Evolutionary conservation across 2,888 invertebrate species (phyloP).

Genomic region (Pachliopta kotzebuea): DNA sequence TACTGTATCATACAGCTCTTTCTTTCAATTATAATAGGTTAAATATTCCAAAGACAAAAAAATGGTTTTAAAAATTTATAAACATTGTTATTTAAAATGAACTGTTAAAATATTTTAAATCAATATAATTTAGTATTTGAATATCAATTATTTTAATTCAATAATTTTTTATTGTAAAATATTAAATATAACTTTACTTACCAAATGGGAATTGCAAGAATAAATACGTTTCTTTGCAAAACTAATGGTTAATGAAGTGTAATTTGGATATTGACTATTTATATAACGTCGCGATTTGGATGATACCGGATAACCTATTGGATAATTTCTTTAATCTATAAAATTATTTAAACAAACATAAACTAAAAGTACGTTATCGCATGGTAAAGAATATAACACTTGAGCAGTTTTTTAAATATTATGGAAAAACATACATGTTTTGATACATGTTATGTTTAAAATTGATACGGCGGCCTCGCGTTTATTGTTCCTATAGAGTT

Average conservation of each 20-base stretch:
- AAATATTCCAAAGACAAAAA: too few relatives aligned
- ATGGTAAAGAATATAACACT: background rate
- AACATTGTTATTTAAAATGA: too few relatives aligned
- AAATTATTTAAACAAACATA: constrained; percentile 4
- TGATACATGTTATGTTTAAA: background rate
- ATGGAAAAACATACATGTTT: background rate
- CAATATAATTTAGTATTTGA: too few relatives aligned
- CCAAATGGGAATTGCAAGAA: constrained; percentile 2
- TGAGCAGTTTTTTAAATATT: background rate
- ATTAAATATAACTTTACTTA: background rate
- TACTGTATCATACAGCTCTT: background rate
- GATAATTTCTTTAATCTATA: constrained; percentile 5
- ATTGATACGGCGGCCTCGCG: background rate
- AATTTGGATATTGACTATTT: constrained; percentile 39
- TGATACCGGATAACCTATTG: constrained; percentile 5
- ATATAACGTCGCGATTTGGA: constrained; percentile 2
- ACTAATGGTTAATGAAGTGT: constrained; percentile 32
- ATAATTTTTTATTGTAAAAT: background rate
- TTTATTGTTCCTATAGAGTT: background rate
- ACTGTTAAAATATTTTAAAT: too few relatives aligned
- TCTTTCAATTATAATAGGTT: too few relatives aligned
- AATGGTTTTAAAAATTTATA: too few relatives aligned
- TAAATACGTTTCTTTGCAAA: background rate
- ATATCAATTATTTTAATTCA: background rate
- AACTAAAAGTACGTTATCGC: background rate